Base-by-base conservation (phyloP, 2,888 invertebrate genomes). In the Tromatobia lineatoria region DNA sequence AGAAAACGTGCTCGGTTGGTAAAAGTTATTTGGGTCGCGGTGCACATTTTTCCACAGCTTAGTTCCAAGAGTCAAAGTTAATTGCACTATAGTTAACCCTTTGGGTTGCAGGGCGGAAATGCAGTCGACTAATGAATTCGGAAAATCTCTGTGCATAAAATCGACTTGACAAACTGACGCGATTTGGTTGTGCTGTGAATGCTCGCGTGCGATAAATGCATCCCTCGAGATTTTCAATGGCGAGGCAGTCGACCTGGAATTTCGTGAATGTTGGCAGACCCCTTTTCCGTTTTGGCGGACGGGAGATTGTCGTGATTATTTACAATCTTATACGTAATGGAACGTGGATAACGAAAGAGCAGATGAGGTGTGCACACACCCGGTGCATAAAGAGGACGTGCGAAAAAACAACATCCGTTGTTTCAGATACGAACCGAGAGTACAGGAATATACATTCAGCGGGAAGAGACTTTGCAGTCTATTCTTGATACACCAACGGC, bases 401-500 rank as follows among this genome's bases (percentile, higher is more conserved):
- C n/a, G 47, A 42, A 13, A 74, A 20, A 66, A 52, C 2, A 42
- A 54, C 13, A 34, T 34, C 7, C 45, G 66, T 25, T 42, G 25
- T 75, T 82, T 50, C 57, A 25, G 66, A 50, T 59, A 18, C 50
- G 75, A 54, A 50, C 23, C 59, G 13, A 13, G 45, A 38, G n/a
- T 45, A 70, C 42, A n/a, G 69, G 38, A 61, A 75, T 45, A 38
- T 64, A 64, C n/a, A 42, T 64, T 42, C 47, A 47, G 42, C 64
- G 67, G 61, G 69, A 84, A 70, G 64, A 64, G 74, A 70, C 69
- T 83, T 73, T 50, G 67, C 47, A 67, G 78, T 81, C 81, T 84
- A 84, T 84, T 84, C 81, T 81, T 42, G 81, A 81, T 78, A 42
- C 54, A n/a, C 64, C 64, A 57, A 84, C 34, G 42, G 45, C 74